These are phyloP conservation scores for Drosophila nikananu DNA, from an alignment of 1,140 invertebrate genomes.

Conservation along the genomic window DNA sequence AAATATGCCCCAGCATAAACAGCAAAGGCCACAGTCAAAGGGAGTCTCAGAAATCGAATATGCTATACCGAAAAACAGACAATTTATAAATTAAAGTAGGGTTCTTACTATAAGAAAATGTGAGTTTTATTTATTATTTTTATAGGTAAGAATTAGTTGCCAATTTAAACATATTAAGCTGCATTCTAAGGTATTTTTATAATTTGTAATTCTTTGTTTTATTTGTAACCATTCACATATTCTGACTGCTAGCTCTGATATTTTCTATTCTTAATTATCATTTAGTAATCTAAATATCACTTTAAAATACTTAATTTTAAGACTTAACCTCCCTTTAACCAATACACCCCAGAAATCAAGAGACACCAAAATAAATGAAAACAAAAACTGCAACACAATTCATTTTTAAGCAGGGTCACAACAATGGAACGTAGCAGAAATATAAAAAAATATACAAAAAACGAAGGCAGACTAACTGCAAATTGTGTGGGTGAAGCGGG, in stretches of 20 bases:
- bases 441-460: neutral
- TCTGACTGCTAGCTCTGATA: neutral
- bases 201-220: neutral
- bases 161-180: neutral
- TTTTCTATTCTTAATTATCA: neutral
- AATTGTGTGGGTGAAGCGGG: conserved; percentile 43
- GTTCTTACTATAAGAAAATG: neutral
- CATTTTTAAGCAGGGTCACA: conserved; percentile 45
- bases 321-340: neutral
- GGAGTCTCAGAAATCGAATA: neutral
- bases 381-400: conserved; percentile 50
- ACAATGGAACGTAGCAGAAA: conserved; percentile 16
- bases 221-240: neutral
- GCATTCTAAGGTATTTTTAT: neutral
- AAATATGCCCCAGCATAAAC: conserved; percentile 39
- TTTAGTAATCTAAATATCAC: neutral
- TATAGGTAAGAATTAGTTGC: neutral
- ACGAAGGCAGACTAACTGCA: conserved; percentile 21
- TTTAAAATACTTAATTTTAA: neutral
- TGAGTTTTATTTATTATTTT: too few species aligned
- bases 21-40: neutral
- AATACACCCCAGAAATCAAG: neutral
- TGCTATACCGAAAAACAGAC: neutral
- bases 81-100: too few species aligned
- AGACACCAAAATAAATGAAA: neutral